Base-by-base conservation (phyloP, 2,888 invertebrate genomes). In the Chorisops tibialis region DNA sequence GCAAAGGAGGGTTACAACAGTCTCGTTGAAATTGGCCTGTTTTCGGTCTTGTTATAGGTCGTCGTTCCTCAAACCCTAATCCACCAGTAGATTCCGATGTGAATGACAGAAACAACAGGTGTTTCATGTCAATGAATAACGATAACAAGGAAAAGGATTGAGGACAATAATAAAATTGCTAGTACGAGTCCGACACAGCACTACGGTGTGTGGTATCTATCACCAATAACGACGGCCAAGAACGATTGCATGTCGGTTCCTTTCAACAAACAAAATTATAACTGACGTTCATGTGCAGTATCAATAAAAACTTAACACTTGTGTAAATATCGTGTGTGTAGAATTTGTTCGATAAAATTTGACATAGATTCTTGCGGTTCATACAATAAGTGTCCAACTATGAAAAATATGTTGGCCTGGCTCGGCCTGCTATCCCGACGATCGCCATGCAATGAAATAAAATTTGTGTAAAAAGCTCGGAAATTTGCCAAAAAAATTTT, bases 341-440 rank as follows among this genome's bases (percentile, higher is more conserved):
- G 5, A 5, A 7, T 30, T 30, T 9, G 7, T 9, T 30, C 30
- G 30, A 9, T 30, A 30, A 30, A 30, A 30, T 30, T 30, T 30
- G 30, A 30, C 30, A 30, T 30, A 30, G 9, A 30, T 30, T 30
- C 9, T 30, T 7, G 51, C 4, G 19, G 38, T 38, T 51, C 18
- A 38, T 16, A 38, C 51, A 51, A 30, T 38, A 51, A 51, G 51
- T 51, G 51, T 51, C 51, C 51, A 51, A 51, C 51, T 37, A 38
- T 51, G 51, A 51, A 38, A 51, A 51, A 51, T 51, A 37, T 51
- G 51, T 38, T 51, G 12, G 19, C 38, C 51, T 16, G 19, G 30
- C 9, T 30, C 5, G 30, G 30, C 5, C 30, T 9, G 30, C n/a
- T 30, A 30, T 30, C 9, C 30, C 30, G 30, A 30, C 30, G 2